These are phyloP conservation scores for Zonotrichia leucophrys DNA, from an alignment of 2,113 vertebrate genomes.

Conservation along the genomic window DNA sequence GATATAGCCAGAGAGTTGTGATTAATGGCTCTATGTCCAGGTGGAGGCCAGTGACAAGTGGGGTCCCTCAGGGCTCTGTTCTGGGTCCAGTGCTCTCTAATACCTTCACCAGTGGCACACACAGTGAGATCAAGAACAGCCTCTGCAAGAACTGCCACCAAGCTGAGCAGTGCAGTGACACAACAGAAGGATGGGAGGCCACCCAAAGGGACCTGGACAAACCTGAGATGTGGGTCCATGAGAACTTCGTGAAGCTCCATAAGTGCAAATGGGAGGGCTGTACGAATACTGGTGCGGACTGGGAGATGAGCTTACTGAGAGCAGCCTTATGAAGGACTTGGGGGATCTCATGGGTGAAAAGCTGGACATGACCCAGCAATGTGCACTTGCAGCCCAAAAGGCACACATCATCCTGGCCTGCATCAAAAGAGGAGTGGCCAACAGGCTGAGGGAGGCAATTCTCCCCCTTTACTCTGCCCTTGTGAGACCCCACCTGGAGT, in stretches of 20 bases:
- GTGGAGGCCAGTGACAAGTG: neutral
- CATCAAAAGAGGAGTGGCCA: neutral
- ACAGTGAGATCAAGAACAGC: rapidly evolving
- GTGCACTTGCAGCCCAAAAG: neutral
- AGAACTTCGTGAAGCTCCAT: neutral
- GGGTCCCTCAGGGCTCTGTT: neutral
- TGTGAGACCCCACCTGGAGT: too few relatives aligned
- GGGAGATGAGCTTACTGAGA: neutral
- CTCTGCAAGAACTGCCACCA: neutral
- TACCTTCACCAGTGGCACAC: neutral
- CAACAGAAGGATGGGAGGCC: neutral
- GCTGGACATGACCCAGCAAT: neutral
- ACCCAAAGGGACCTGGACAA: neutral
- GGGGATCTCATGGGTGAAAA: neutral
- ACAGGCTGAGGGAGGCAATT: neutral
- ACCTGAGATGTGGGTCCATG: neutral
- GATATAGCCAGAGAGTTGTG: too few relatives aligned
- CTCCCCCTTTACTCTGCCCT: neutral
- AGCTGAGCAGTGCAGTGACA: neutral
- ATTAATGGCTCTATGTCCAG: neutral
- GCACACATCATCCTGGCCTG: neutral
- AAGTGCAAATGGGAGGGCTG: neutral
- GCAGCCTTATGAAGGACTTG: neutral
- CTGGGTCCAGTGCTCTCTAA: neutral
- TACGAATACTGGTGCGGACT: neutral